Evolutionary conservation across 1,140 invertebrate species (phyloP).

Genomic region (Elysia chlorotica): DNA sequence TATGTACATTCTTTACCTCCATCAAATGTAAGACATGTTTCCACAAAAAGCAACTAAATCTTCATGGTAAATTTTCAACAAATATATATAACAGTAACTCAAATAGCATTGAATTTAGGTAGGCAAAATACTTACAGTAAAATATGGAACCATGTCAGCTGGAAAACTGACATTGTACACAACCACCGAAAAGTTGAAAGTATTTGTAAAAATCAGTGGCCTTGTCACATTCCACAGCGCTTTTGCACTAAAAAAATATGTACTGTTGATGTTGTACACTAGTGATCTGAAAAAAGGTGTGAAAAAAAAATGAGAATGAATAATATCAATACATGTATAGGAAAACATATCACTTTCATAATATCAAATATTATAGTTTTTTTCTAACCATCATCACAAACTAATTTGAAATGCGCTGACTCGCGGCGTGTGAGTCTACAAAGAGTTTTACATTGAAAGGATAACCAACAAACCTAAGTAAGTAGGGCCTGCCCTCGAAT

Average conservation of each 20-base stretch:
- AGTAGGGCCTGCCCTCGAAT: too few species aligned
- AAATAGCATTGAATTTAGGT: too few species aligned
- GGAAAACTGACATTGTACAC: constrained; percentile 74
- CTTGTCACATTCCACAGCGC: constrained; percentile 54
- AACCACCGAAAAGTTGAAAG: constrained; percentile 73
- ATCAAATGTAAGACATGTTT: too few species aligned
- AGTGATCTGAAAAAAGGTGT: constrained; percentile 59
- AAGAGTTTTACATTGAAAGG: too few species aligned
- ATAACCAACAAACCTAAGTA: too few species aligned
- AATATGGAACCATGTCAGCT: constrained; percentile 68
- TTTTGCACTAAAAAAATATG: constrained; percentile 60
- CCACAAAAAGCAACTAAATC: too few species aligned
- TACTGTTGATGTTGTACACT: constrained; percentile 60
- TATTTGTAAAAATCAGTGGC: constrained; percentile 72
- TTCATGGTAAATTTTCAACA: too few species aligned
- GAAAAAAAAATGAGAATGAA: constrained; percentile 14
- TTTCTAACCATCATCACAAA: too few species aligned
- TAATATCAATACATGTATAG: background rate
- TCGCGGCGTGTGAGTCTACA: background rate
- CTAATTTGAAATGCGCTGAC: background rate
- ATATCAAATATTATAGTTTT: too few species aligned
- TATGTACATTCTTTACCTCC: too few species aligned
- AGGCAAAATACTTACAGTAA: constrained; percentile 67
- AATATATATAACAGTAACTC: too few species aligned
- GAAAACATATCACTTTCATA: background rate